Conservation (phyloP, 2,113 vertebrate genomes). For the Morone chrysops region DNA sequence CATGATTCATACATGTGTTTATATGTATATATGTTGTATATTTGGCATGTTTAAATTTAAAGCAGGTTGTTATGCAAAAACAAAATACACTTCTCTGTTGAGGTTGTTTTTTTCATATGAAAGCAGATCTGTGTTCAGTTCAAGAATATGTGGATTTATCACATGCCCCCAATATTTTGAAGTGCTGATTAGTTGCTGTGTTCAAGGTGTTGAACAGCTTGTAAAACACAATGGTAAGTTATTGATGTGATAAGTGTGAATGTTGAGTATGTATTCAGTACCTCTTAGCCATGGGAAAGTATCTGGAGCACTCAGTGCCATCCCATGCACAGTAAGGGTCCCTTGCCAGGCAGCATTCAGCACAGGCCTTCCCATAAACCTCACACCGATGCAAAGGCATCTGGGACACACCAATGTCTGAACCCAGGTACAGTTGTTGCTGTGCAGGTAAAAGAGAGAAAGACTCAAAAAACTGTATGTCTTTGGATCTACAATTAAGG, state of each 20-base stretch:
- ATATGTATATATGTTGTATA: no score
- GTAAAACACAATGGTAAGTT: slow-evolving; percentile 1
- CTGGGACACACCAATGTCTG: slow-evolving; percentile 91
- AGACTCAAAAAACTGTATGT: neutral
- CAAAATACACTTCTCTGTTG: neutral
- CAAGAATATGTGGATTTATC: neutral
- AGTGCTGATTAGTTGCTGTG: neutral
- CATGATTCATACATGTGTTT: neutral
- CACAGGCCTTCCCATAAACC: slow-evolving; percentile 96
- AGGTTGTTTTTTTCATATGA: neutral
- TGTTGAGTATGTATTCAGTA: slow-evolving; percentile 68
- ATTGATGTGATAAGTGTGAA: slow-evolving; percentile 1
- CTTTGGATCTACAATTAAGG: neutral
- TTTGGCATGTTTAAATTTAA: neutral
- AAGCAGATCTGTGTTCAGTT: no score
- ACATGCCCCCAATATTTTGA: neutral
- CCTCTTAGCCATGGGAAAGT: slow-evolving; percentile 98
- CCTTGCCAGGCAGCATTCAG: slow-evolving; percentile 96
- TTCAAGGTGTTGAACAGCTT: slow-evolving; percentile 12
- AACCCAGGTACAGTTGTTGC: slow-evolving; percentile 98
- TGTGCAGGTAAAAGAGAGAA: slow-evolving; percentile 69
- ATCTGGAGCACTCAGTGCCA: slow-evolving; percentile 95
- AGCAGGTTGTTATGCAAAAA: slow-evolving; percentile 2
- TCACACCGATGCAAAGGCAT: slow-evolving; percentile 96
- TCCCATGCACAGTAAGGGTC: slow-evolving; percentile 99